These are phyloP conservation scores for Dinomys branickii DNA, from an alignment of 2,113 vertebrate genomes.

Conservation along the genomic window DNA sequence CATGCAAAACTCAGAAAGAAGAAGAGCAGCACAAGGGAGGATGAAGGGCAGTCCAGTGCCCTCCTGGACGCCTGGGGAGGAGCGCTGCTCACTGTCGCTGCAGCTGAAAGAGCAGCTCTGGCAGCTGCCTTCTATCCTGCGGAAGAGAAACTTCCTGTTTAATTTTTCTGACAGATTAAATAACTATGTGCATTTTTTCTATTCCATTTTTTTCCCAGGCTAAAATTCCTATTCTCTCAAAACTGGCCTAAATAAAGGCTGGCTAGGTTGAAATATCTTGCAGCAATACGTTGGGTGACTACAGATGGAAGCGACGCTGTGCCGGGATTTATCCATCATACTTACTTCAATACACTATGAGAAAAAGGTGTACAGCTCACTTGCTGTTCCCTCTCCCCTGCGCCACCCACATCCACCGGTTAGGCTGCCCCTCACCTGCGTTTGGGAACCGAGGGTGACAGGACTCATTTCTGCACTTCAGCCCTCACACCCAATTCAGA, in stretches of 20 bases:
- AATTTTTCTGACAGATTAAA: background rate
- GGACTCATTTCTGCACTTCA: background rate
- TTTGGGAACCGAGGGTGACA: background rate
- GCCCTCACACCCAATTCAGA: background rate
- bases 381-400: background rate
- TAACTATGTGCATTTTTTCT: background rate
- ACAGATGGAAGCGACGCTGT: background rate
- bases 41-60: no score
- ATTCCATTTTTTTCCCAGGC: background rate
- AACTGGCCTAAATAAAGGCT: background rate
- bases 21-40: background rate
- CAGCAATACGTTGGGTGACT: background rate
- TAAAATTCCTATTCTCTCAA: background rate
- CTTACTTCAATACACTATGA: background rate
- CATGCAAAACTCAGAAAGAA: background rate
- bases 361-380: background rate
- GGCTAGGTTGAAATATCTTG: background rate
- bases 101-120: background rate
- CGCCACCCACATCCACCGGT: background rate
- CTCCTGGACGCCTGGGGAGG: background rate
- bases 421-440: background rate
- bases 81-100: background rate
- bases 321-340: background rate
- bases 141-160: background rate
- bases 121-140: background rate